A percentile compares a stretch with the other conserved stretches of the same genome.
Evolutionary conservation across 2,797 vertebrate species (phyloP).

Genomic region (Mormyrus hasselquistii): DNA sequence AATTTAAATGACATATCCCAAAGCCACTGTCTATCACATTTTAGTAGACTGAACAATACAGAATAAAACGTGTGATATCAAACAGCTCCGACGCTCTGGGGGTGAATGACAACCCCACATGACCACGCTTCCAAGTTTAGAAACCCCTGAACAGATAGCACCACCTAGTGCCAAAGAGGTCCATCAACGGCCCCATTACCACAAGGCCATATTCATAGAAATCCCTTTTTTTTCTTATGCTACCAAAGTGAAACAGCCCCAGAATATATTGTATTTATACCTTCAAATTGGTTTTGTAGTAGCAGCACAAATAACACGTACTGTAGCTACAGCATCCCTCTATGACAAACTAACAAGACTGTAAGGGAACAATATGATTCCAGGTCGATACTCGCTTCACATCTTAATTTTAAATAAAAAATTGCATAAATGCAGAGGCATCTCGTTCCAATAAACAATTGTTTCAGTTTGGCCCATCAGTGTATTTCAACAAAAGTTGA

Average conservation of each 20-base stretch:
- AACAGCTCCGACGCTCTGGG: not conserved
- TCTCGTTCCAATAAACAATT: not conserved
- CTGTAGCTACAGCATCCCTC: not conserved
- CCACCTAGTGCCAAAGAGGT: slow-evolving; percentile 19
- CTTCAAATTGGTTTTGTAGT: not conserved
- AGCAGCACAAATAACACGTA: not conserved
- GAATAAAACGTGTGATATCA: not conserved
- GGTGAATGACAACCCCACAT: not conserved
- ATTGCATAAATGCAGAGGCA: not conserved
- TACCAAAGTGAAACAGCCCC: not conserved
- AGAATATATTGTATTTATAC: not conserved
- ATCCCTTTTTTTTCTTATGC: not conserved
- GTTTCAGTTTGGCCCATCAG: not conserved
- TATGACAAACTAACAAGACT: not conserved
- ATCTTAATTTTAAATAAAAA: not conserved
- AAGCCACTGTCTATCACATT: not conserved
- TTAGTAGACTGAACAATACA: not conserved
- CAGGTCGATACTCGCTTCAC: not conserved
- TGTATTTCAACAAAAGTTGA: not conserved
- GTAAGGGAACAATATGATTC: not conserved
- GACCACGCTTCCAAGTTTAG: not conserved
- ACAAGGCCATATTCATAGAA: not conserved
- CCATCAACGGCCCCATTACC: not conserved
- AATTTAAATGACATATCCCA: not conserved
- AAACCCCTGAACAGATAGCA: not conserved